phyloP scores from a whole-genome alignment of 92 coral and sea anemone species.

The Metridium senile region DNA sequence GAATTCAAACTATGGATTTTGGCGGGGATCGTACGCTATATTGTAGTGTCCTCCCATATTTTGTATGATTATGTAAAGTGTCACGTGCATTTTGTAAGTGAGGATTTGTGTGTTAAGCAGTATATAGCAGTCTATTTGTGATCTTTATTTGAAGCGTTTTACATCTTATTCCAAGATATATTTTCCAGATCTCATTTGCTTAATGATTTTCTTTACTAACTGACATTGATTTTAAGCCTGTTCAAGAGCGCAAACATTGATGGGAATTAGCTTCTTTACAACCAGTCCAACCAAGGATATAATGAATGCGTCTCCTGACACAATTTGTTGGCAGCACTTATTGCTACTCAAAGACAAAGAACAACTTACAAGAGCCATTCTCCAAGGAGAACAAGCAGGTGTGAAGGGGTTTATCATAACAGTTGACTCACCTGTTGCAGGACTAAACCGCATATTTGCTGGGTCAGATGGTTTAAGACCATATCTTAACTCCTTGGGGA shows the following conservation, averaged over 20 bases:
- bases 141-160: no score
- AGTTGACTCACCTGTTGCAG: conserved; percentile 26
- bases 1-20: no score
- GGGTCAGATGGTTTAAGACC: neutral
- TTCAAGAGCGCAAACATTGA: conserved; percentile 18
- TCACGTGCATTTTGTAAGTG: no score
- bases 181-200: neutral
- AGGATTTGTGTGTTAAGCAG: no score
- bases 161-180: no score
- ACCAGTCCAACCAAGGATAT: conserved; percentile 42
- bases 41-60: no score
- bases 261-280: conserved; percentile 36
- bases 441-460: neutral
- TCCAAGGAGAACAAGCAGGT: conserved; percentile 41
- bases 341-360: conserved; percentile 22
- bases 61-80: no score
- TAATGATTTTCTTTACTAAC: neutral
- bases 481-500: neutral
- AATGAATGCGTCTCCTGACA: conserved; percentile 15
- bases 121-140: no score
- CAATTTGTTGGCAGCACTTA: conserved; percentile 35
- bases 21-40: no score
- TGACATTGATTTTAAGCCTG: conserved; percentile 16
- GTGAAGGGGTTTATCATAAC: conserved; percentile 45
- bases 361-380: neutral